Evolutionary conservation across 2,888 invertebrate genomes (phyloP).

Genomic region (Archips crataeganus): DNA sequence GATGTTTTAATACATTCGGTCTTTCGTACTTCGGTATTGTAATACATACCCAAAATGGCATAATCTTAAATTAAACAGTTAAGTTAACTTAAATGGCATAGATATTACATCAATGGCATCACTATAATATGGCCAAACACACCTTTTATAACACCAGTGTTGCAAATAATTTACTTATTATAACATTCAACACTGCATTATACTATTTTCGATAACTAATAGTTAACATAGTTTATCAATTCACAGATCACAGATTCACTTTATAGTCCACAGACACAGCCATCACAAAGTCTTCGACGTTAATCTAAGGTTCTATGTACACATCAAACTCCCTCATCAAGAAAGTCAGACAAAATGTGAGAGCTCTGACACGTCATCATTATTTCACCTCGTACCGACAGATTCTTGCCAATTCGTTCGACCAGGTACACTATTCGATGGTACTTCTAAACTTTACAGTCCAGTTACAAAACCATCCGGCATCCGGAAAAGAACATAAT

Average conservation of each 20-base stretch:
- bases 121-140: conserved; percentile 9
- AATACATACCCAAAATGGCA: too few relatives aligned
- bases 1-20: too few relatives aligned
- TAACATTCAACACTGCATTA: neutral
- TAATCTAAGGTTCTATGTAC: neutral
- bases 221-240: neutral
- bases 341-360: too few relatives aligned
- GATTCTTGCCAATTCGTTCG: neutral
- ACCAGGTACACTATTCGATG: neutral
- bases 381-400: neutral
- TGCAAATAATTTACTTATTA: neutral
- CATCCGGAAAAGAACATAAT: too few relatives aligned
- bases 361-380: neutral
- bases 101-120: conserved; percentile 7
- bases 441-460: neutral
- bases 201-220: neutral
- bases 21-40: too few relatives aligned
- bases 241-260: conserved; percentile 1
- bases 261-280: neutral
- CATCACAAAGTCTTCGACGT: neutral
- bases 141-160: neutral
- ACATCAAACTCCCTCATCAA: neutral
- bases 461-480: too few relatives aligned
- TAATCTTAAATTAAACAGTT: neutral
- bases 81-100: conserved; percentile 1